phyloP scores from a whole-genome alignment of 2,888 invertebrate species.

The Volucella bombylans region DNA sequence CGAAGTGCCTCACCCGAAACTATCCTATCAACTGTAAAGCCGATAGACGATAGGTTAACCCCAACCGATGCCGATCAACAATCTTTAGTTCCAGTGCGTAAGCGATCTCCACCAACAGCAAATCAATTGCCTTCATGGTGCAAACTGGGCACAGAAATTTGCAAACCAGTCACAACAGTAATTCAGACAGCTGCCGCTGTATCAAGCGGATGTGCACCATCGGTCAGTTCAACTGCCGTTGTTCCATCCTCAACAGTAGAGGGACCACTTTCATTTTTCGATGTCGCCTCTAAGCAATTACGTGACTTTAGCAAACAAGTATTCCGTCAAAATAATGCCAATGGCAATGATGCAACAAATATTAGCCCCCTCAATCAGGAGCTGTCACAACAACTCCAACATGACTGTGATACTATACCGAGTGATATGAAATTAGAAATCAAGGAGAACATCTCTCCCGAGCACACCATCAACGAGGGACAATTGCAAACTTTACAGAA shows the following conservation, averaged over 20 bases:
- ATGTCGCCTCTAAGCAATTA: constrained; percentile 80
- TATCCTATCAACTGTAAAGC: constrained; percentile 35
- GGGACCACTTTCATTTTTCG: constrained; percentile 78
- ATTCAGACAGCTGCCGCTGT: constrained; percentile 72
- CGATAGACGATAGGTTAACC: constrained; percentile 26
- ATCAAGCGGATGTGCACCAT: constrained; percentile 46
- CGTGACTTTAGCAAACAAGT: constrained; percentile 81
- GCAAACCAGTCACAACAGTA: constrained; percentile 72
- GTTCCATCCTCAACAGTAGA: constrained; percentile 75
- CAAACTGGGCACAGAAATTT: constrained; percentile 75
- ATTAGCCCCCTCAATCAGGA: constrained; percentile 63
- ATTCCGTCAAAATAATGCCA: constrained; percentile 81
- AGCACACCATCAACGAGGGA: constrained; percentile 83
- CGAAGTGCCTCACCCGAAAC: constrained; percentile 81
- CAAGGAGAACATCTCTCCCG: constrained; percentile 86
- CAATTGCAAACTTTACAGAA: constrained; percentile 79
- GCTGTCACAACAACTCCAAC: constrained; percentile 74
- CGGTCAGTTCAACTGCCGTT: constrained; percentile 70
- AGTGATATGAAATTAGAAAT: constrained; percentile 85
- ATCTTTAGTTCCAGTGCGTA: constrained; percentile 71
- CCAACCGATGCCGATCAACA: constrained; percentile 60
- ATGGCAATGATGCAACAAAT: constrained; percentile 76
- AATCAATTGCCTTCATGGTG: constrained; percentile 71
- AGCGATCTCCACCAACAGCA: constrained; percentile 75
- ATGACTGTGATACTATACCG: constrained; percentile 83